phyloP scores from a whole-genome alignment of 2,888 invertebrate species.

The Coleophora deauratella region DNA sequence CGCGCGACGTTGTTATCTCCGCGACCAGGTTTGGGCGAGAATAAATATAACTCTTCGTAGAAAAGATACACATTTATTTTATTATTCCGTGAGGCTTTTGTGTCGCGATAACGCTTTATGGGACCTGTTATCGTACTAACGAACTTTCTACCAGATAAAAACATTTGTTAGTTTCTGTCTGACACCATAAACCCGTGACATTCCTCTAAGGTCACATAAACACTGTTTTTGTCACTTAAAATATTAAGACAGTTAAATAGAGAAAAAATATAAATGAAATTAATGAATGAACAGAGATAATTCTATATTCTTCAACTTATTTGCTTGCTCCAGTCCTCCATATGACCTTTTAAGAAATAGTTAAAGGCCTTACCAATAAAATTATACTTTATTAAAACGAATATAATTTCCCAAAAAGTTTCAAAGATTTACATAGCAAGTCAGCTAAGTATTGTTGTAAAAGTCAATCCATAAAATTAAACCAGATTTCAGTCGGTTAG shows the following conservation, averaged over 20 bases:
- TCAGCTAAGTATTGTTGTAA: conserved; percentile 16
- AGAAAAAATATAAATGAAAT: conserved; percentile 16
- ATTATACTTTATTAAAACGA: no score
- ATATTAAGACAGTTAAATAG: no score
- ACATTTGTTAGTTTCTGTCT: conserved; percentile 1
- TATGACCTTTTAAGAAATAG: no score
- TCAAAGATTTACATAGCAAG: conserved; percentile 39
- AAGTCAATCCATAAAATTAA: no score
- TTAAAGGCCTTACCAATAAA: no score
- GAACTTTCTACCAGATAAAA: conserved; percentile 42
- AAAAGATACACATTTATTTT: conserved; percentile 65
- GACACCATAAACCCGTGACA: conserved; percentile 9
- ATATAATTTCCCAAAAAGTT: no score
- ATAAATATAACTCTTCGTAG: conserved; percentile 68
- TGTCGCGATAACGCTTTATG: conserved; percentile 61
- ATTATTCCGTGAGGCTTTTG: conserved; percentile 56
- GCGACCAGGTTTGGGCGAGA: conserved; percentile 53
- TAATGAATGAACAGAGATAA: no score
- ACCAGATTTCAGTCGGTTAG: neutral
- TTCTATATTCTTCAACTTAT: no score
- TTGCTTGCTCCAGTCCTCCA: no score
- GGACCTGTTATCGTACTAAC: conserved; percentile 57
- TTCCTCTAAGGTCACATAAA: conserved; percentile 11
- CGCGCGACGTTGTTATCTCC: conserved; percentile 67
- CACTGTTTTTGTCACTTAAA: no score